Base-by-base conservation (phyloP, 2,888 invertebrate genomes). In the Ochropleura leucogaster region DNA sequence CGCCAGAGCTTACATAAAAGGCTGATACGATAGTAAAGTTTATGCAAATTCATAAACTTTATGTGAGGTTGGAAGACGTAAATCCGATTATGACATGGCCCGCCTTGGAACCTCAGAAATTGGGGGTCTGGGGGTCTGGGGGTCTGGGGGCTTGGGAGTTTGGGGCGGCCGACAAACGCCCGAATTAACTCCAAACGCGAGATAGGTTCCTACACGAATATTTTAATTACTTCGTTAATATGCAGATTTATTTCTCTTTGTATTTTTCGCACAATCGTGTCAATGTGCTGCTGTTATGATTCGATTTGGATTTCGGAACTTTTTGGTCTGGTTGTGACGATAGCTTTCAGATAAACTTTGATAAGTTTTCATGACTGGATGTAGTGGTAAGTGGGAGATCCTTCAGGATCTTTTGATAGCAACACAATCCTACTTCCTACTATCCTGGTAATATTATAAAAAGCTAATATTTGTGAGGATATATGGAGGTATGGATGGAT, bases 1-100 rank as follows among this genome's bases (percentile, higher is more conserved):
- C 68, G 71, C 74, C 69, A 57, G 62, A 79, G 75, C 84, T 72
- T 70, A 82, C 83, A 83, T 80, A 84, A 85, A 88, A 87, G 77
- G 83, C 77, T 83, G 80, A 84, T 88, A 82, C 82, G 69, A 86
- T 89, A 87, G 80, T 88, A 85, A 91, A 93, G 92, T 93, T 91
- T 90, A 93, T 93, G 92, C 90, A 93, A 92, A 94, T 93, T 90
- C 88, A 80, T 88, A 80, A 93, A 93, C 90, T 93, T 93, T 89
- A 90, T 87, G 89, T 89, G 85, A 86, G 87, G 89, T 87, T 84
- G 79, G 77, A 62, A 83, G 86, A 85, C 89, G 80, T 86, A 90
- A 92, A 94, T 93, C 92, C 86, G 92, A 93, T 93, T 93, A 93
- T 82, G 88, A 82, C 86, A 85, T 82, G 74, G 84, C 84, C 79